Evolutionary conservation across 2,113 vertebrate species (phyloP), one percentile per base, ranked within the genome.

Genomic region (Hemicordylus capensis): DNA sequence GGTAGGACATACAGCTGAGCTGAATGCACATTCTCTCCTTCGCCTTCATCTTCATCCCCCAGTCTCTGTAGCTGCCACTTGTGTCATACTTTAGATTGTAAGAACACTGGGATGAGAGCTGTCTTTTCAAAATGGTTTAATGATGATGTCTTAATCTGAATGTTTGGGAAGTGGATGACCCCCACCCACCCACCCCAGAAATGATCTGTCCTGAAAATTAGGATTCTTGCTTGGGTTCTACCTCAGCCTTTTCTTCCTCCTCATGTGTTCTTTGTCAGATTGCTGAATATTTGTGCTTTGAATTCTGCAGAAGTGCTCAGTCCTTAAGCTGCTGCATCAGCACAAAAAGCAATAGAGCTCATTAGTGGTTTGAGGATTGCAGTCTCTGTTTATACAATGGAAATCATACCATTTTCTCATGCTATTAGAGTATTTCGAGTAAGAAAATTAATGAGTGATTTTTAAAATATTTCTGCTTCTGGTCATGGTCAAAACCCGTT

Each of bases 331-430:
- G 66, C 76, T 61, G 66, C 19, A 42, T 85, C 67, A 85, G 84
- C 84, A 85, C 51, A 85, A 79, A 85, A 79, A 46, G 39, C 66
- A 51, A 69, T 79, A 85, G 34, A 48, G 31, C 76, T 61, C 56
- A 79, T 79, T 85, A 85, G 76, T 72, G 84, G 76, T 85, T 85
- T 79, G 42, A 79, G 1, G 61, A n/a, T 66, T 83, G 87, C 37
- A 4, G 20, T 81, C 88, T 88, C 37, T 58, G 39, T 58, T 66
- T 66, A 76, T 85, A 85, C 54, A 81, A 85, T 42, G 63, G 72
- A 76, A 51, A 81, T 81, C 73, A 76, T 69, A 19, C 31, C 14
- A 31, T 34, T 76, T 76, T n/a, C 28, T 67, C 73, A 58, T n/a
- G 46, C 61, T 67, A 20, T 56, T 66, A 12, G 77, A 86, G 42